Conservation (phyloP, 1,140 invertebrate genomes). For the Tetramorium alpestre region DNA sequence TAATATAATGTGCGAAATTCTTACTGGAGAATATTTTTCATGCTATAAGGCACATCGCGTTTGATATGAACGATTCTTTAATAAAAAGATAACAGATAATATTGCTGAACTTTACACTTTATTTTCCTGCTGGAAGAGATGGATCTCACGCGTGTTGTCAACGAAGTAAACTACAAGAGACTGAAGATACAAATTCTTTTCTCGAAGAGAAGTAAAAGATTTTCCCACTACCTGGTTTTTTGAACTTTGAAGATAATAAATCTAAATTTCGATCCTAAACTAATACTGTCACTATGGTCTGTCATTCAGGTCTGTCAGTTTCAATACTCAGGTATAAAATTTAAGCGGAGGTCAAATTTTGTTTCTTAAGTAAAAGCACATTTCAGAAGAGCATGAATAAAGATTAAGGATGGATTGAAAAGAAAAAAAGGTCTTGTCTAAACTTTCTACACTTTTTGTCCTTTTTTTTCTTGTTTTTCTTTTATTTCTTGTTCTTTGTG, state of each 20-base stretch:
- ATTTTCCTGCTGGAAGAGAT: neutral
- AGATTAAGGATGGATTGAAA: neutral
- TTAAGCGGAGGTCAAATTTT: neutral
- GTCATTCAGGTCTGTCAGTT: neutral
- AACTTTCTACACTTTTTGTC: neutral
- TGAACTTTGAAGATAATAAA: neutral
- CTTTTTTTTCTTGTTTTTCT: neutral
- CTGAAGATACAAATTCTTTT: neutral
- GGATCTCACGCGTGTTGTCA: neutral
- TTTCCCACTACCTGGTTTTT: neutral
- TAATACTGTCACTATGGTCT: neutral
- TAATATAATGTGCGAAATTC: neutral
- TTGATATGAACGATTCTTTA: conserved; percentile 1
- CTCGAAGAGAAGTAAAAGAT: neutral
- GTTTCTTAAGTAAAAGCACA: neutral
- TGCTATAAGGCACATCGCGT: too few relatives aligned
- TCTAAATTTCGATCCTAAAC: neutral
- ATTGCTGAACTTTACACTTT: conserved; percentile 38
- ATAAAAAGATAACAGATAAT: conserved; percentile 11
- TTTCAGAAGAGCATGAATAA: neutral
- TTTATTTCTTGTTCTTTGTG: neutral
- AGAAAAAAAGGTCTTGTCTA: neutral
- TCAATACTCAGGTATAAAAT: conserved; percentile 12
- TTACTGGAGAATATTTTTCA: neutral
- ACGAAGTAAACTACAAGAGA: neutral